A percentile compares a stretch with the other conserved stretches of the same genome.
phyloP scores from a whole-genome alignment of 2,888 invertebrate genomes.

The Liopterus haemorrhoidalis region DNA sequence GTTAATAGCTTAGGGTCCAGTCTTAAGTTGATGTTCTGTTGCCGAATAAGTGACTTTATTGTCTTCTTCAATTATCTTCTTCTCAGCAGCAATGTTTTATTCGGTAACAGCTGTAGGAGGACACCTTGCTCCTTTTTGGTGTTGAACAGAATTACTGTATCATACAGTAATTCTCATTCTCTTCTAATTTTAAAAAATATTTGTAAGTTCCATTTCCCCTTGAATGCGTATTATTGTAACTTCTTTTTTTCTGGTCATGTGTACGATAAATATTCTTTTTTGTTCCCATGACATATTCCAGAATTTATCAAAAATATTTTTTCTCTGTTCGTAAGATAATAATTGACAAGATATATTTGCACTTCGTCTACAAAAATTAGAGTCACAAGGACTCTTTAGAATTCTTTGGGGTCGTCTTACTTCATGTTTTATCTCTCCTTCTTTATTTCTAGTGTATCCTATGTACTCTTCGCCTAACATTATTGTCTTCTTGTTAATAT shows the following conservation, averaged over 20 bases:
- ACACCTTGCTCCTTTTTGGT: too few relatives aligned
- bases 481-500: slow-evolving; percentile 24
- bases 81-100: too few relatives aligned
- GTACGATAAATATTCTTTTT: background rate
- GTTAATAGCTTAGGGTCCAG: too few relatives aligned
- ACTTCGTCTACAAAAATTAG: background rate
- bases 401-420: slow-evolving; percentile 17
- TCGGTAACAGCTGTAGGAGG: too few relatives aligned
- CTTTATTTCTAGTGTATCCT: slow-evolving; percentile 25
- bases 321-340: background rate
- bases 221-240: background rate
- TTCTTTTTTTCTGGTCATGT: background rate
- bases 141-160: too few relatives aligned
- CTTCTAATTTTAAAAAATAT: slow-evolving; percentile 4
- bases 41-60: too few relatives aligned
- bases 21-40: too few relatives aligned
- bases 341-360: background rate
- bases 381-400: too few relatives aligned
- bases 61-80: too few relatives aligned
- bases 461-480: slow-evolving; percentile 25
- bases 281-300: background rate
- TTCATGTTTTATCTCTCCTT: slow-evolving; percentile 20
- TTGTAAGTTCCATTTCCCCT: slow-evolving; percentile 1
- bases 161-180: too few relatives aligned
- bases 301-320: slow-evolving; percentile 1